Evolutionary conservation across 2,888 invertebrate genomes (phyloP).

Genomic region (Drosophila prolongata): DNA sequence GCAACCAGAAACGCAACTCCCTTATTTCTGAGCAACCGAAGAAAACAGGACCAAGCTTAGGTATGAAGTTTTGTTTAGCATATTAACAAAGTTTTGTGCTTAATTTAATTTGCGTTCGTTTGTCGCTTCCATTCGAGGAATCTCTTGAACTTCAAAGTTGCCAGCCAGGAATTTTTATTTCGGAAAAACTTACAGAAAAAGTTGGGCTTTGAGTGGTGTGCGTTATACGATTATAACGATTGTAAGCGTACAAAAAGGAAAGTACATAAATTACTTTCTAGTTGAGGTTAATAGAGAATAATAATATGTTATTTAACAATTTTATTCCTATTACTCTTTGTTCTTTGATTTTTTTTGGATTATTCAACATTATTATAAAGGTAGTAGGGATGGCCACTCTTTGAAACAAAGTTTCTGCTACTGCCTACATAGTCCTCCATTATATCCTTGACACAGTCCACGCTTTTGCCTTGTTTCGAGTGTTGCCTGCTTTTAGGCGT

Average conservation of each 20-base stretch:
- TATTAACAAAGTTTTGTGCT: constrained; percentile 73
- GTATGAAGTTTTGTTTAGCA: constrained; percentile 60
- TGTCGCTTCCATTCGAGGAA: constrained; percentile 17
- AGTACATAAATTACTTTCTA: too few relatives aligned
- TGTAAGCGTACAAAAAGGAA: too few relatives aligned
- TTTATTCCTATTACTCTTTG: too few relatives aligned
- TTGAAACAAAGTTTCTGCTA: background rate
- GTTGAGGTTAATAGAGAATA: too few relatives aligned
- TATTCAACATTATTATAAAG: too few relatives aligned
- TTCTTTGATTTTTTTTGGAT: too few relatives aligned
- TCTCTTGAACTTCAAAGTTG: constrained; percentile 32
- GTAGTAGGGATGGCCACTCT: background rate
- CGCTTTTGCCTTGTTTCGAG: constrained; percentile 30
- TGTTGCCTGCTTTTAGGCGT: constrained; percentile 63
- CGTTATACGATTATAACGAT: too few relatives aligned
- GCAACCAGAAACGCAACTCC: constrained; percentile 30
- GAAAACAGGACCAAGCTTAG: background rate
- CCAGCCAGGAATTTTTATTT: constrained; percentile 56
- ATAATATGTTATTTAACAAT: too few relatives aligned
- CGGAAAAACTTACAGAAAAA: constrained; percentile 23
- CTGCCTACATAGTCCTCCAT: background rate
- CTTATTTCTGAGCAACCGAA: background rate
- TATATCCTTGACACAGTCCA: constrained; percentile 67
- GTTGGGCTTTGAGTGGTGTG: background rate
- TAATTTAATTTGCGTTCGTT: constrained; percentile 69